These are phyloP conservation scores for Antechinus stuartii DNA, from an alignment of 2,113 vertebrate genomes.

Conservation along the genomic window DNA sequence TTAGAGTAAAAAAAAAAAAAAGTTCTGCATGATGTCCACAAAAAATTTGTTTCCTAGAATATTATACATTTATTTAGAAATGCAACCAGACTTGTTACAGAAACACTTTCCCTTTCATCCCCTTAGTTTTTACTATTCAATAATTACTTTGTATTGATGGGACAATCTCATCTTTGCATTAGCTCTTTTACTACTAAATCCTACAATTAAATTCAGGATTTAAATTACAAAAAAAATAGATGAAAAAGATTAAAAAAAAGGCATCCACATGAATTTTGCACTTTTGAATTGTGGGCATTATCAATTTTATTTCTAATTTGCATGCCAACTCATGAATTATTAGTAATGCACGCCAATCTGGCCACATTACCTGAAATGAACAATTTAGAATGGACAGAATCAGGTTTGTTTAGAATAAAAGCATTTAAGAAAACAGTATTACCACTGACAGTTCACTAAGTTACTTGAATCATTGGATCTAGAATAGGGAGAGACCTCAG, in stretches of 20 bases:
- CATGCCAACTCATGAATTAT: background rate
- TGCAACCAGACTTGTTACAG: background rate
- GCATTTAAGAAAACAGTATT: slow-evolving; percentile 66
- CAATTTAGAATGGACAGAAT: slow-evolving; percentile 34
- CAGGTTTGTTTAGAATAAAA: slow-evolving; percentile 69
- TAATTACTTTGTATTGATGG: background rate
- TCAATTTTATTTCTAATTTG: slow-evolving; percentile 53
- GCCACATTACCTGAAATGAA: background rate
- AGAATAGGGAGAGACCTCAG: slow-evolving; percentile 70
- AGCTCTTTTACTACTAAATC: background rate
- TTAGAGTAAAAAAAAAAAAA: slow-evolving; percentile 23
- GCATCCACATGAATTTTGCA: background rate
- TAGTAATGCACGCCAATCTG: slow-evolving; percentile 33
- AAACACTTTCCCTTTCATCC: background rate
- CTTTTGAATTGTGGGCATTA: slow-evolving; percentile 13
- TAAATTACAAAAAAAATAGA: slow-evolving; percentile 10
- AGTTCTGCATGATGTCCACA: slow-evolving; percentile 37
- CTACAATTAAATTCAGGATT: slow-evolving; percentile 33
- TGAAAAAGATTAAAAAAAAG: slow-evolving; percentile 45
- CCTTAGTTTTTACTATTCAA: slow-evolving; percentile 3
- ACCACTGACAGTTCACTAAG: slow-evolving; percentile 69
- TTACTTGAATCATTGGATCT: slow-evolving; percentile 72
- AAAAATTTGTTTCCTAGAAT: slow-evolving; percentile 40
- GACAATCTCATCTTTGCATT: slow-evolving; percentile 17
- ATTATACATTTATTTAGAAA: slow-evolving; percentile 16